phyloP scores from a whole-genome alignment of 2,797 vertebrate species.

The Coranthus polyacanthus region DNA sequence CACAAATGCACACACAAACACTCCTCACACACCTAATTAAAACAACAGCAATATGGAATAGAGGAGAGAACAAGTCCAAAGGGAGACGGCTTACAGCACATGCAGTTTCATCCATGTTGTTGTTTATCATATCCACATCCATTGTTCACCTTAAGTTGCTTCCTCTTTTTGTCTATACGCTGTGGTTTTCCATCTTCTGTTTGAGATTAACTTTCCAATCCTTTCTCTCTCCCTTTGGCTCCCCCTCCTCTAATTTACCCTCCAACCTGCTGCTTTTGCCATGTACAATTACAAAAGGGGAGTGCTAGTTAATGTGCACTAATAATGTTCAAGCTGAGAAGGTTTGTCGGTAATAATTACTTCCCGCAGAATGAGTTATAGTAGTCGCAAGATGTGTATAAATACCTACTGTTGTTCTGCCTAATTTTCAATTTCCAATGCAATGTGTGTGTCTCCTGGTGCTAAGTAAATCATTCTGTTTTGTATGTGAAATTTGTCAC shows the following conservation, averaged over 20 bases:
- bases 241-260: conserved; percentile 85
- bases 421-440: conserved; percentile 75
- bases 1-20: conserved; percentile 19
- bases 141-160: conserved; percentile 51
- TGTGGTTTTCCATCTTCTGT: conserved; percentile 62
- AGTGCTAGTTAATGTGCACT: conserved; percentile 89
- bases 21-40: conserved; percentile 72
- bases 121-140: conserved; percentile 73
- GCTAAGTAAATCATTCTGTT: conserved; percentile 67
- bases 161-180: conserved; percentile 36
- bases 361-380: conserved; percentile 87
- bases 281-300: conserved; percentile 91
- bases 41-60: conserved; percentile 66
- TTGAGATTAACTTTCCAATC: conserved; percentile 69
- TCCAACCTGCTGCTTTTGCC: conserved; percentile 87
- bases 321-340: conserved; percentile 90
- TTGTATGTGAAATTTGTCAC: conserved; percentile 61
- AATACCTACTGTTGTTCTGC: conserved; percentile 79
- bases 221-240: conserved; percentile 56
- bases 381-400: conserved; percentile 81
- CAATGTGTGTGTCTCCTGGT: conserved; percentile 53
- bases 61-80: conserved; percentile 54
- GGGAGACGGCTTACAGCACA: conserved; percentile 69
- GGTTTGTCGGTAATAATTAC: conserved; percentile 92
- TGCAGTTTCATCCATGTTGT: conserved; percentile 71